These are phyloP conservation scores for Oxyteleia sp. DNA, from an alignment of 2,888 invertebrate genomes.

Conservation along the genomic window DNA sequence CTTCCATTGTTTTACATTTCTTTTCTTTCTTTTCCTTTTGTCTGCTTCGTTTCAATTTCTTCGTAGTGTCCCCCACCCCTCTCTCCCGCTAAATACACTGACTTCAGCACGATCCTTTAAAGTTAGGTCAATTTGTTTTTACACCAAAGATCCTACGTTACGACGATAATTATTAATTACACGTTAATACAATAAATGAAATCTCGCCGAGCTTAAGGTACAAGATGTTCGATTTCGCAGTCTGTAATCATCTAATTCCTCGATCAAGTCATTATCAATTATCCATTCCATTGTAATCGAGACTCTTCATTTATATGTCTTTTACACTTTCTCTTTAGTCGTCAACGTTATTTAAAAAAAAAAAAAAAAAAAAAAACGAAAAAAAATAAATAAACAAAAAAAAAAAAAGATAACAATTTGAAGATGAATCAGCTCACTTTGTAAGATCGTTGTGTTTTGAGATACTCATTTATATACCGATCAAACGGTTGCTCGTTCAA, in stretches of 20 bases:
- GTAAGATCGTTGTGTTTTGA: constrained; percentile 59
- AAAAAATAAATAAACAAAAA: background rate
- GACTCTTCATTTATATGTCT: constrained; percentile 19
- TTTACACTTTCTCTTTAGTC: constrained; percentile 36
- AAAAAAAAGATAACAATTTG: constrained; percentile 14
- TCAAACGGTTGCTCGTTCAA: constrained; percentile 12
- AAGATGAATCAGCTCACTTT: constrained; percentile 65
- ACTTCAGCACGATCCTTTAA: constrained; percentile 83
- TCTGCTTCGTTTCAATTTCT: constrained; percentile 16
- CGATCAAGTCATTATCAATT: no score
- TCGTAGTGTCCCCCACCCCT: constrained; percentile 13
- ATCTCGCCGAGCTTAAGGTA: constrained; percentile 82
- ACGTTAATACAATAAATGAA: constrained; percentile 85
- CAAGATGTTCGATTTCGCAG: constrained; percentile 78
- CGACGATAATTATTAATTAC: constrained; percentile 87
- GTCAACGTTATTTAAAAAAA: constrained; percentile 3
- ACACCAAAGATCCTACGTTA: constrained; percentile 86
- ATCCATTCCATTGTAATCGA: constrained; percentile 8
- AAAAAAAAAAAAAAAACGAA: background rate
- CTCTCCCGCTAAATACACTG: constrained; percentile 79
- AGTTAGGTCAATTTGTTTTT: constrained; percentile 85
- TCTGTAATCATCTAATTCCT: background rate
- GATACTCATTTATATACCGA: constrained; percentile 60
- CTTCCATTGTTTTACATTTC: constrained; percentile 39
- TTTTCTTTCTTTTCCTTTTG: constrained; percentile 13